phyloP scores from a whole-genome alignment of 2,797 vertebrate species.

The Dendrocincla fuliginosa region DNA sequence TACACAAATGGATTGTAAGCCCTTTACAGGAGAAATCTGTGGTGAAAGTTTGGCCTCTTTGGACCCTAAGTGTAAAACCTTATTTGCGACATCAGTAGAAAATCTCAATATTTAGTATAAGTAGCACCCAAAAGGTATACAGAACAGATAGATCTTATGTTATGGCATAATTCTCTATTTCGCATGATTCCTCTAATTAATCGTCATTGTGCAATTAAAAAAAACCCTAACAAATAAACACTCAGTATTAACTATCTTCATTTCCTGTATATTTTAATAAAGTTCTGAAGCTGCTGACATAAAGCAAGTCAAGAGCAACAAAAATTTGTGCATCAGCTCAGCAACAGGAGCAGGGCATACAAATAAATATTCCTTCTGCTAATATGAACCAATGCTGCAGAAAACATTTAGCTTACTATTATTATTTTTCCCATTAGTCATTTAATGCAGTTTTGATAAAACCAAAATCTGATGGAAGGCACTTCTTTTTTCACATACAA shows the following conservation, averaged over 20 bases:
- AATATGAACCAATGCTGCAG: background rate
- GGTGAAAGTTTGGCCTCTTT: background rate
- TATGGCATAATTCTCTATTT: background rate
- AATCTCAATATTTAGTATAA: background rate
- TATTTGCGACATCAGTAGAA: background rate
- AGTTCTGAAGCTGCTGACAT: background rate
- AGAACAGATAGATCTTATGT: background rate
- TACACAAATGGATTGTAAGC: background rate
- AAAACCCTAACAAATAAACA: background rate
- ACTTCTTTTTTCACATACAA: background rate
- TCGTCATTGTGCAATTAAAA: background rate
- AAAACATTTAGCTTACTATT: background rate
- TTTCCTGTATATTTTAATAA: background rate
- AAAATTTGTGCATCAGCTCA: background rate
- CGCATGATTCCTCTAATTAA: background rate
- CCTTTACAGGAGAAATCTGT: background rate
- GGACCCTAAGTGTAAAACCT: background rate
- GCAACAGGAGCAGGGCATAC: background rate
- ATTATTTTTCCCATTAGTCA: background rate
- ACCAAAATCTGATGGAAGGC: background rate
- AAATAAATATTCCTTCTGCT: background rate
- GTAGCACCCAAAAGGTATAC: background rate
- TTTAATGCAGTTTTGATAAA: background rate
- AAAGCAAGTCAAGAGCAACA: background rate
- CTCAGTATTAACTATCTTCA: background rate